A percentile compares a stretch with the other conserved stretches of the same genome.
Evolutionary conservation across 2,113 vertebrate species (phyloP).

Genomic region (Phocoena sinus): DNA sequence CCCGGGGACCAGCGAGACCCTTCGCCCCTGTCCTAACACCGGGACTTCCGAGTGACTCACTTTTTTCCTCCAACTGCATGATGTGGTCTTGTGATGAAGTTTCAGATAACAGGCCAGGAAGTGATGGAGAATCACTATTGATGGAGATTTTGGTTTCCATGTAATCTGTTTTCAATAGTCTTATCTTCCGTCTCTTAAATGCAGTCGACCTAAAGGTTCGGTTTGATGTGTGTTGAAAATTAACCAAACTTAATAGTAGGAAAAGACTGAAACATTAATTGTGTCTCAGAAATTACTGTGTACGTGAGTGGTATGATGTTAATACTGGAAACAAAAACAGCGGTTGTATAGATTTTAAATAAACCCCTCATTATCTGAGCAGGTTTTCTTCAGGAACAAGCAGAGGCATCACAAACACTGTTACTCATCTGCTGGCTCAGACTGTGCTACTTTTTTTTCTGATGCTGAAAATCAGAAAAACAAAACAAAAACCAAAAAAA

Average conservation of each 20-base stretch:
- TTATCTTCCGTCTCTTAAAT: constrained; percentile 72
- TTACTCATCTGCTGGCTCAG: constrained; percentile 67
- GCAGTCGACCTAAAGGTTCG: constrained; percentile 62
- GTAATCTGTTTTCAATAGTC: constrained; percentile 60
- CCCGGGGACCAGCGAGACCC: constrained; percentile 69
- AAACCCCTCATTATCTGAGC: constrained; percentile 66
- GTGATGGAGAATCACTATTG: constrained; percentile 66
- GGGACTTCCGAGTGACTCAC: neutral
- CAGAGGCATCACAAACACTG: constrained; percentile 61
- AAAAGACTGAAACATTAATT: constrained; percentile 68
- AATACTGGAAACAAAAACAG: constrained; percentile 73
- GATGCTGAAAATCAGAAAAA: constrained; percentile 39
- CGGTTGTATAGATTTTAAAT: constrained; percentile 68
- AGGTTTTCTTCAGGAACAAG: constrained; percentile 67
- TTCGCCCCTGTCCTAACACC: constrained; percentile 69
- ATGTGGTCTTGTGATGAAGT: constrained; percentile 15
- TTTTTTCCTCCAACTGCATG: neutral
- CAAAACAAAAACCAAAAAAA: constrained; percentile 50
- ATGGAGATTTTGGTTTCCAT: constrained; percentile 74
- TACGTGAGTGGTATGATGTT: constrained; percentile 74
- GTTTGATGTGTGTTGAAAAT: constrained; percentile 70
- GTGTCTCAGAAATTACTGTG: constrained; percentile 74
- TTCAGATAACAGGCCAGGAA: constrained; percentile 71
- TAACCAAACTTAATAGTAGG: constrained; percentile 73
- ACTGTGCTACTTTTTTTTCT: constrained; percentile 69